Percentiles rank a stretch among this genome's conserved stretches.
phyloP scores from a whole-genome alignment of 2,797 vertebrate species.

The Petrocephalus sullivani region DNA sequence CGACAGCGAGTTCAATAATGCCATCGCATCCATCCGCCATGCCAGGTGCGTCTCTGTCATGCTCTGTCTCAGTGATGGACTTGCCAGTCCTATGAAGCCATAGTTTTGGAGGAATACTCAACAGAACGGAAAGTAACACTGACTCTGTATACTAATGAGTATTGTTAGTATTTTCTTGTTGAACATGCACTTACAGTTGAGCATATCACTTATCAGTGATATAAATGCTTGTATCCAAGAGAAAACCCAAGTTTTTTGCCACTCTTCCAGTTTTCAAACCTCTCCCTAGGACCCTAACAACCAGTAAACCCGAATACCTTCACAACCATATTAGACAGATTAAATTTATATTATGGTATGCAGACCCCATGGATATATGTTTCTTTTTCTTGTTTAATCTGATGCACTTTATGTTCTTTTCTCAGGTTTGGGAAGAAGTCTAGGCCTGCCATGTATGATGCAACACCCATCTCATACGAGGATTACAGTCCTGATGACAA shows the following conservation, averaged over 20 bases:
- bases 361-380: not conserved
- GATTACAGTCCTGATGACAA: slow-evolving; percentile 98
- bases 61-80: not conserved
- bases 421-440: slow-evolving; percentile 96
- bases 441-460: slow-evolving; percentile 94
- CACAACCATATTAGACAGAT: not conserved
- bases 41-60: slow-evolving; percentile 72
- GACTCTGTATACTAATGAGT: not conserved
- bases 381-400: not conserved
- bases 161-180: not conserved
- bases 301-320: not conserved
- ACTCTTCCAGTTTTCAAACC: not conserved
- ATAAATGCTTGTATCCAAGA: not conserved
- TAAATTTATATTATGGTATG: not conserved
- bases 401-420: slow-evolving; percentile 22
- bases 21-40: slow-evolving; percentile 93
- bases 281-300: not conserved
- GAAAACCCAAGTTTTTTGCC: not conserved
- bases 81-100: not conserved
- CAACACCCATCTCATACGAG: slow-evolving; percentile 91
- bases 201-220: not conserved
- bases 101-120: not conserved
- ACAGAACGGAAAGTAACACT: not conserved
- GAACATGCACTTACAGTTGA: not conserved
- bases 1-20: slow-evolving; percentile 93